Evolutionary conservation across 2,113 vertebrate genomes (phyloP), one percentile per base, ranked within the genome.

Genomic region (Trematocara macrostoma): DNA sequence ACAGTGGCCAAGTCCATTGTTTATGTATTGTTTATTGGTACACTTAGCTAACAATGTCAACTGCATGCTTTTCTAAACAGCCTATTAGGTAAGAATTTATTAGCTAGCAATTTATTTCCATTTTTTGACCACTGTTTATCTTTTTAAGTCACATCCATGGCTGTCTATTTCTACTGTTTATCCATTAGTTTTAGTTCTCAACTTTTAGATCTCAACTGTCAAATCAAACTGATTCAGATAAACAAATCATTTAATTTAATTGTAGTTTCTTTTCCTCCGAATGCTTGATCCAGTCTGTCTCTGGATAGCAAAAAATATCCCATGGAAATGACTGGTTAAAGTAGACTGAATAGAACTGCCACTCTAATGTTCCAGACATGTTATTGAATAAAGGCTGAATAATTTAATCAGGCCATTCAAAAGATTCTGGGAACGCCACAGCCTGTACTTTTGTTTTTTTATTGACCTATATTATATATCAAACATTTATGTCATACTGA

Each of bases 291-390:
- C 12, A 26, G 40, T 47, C 8, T 47, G 42, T 74, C 42, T 47
- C 42, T 74, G 40, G 0, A 26, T 74, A 47, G 8, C 40, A 74
- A 10, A 74, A 45, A 47, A 74, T 47, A 29, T 3, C 8, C 14
- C 23, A 47, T 29, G 8, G 40, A 47, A 74, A 29, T 29, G 23
- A 74, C 67, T 26, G 38, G 1, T 26, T 71, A 45, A 61, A 4
- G 12, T 71, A 45, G 35, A 71, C 38, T 29, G 69, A 74, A 74
- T 18, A 47, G 20, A 74, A 5, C 40, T 18, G 69, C 14, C 40
- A 7, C 40, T 47, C 2, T 0, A 47, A 74, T 29, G 40, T 47
- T 74, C 40, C 8, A 47, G 40, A 74, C 12, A 0, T 47, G 16
- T 45, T 29, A 74, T 74, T 74, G 29, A 74, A 74, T 47, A 74